Evolutionary conservation across 2,888 invertebrate species (phyloP).

Genomic region (Cephus pulcher): DNA sequence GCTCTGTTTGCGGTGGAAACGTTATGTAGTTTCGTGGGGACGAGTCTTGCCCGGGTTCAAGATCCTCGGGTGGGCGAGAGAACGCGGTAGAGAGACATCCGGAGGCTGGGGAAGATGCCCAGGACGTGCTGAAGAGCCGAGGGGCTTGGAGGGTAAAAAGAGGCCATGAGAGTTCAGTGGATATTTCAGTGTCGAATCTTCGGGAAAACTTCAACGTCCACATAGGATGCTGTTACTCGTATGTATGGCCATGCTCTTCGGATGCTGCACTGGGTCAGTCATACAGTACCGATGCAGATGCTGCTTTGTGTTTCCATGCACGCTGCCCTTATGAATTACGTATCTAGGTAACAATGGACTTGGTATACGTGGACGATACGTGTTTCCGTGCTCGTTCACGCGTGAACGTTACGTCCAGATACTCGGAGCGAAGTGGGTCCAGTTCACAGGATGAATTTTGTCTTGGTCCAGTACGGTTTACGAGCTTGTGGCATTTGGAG

Average conservation of each 20-base stretch:
- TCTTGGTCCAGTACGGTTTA: neutral
- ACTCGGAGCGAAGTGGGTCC: neutral
- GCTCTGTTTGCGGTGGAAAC: slow-evolving; percentile 1
- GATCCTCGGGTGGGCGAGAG: neutral
- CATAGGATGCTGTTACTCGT: neutral
- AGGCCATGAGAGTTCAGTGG: neutral
- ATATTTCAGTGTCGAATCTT: neutral
- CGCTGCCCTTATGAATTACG: neutral
- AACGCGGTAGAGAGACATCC: neutral
- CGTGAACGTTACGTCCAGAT: neutral
- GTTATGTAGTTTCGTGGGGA: neutral
- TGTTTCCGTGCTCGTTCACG: neutral
- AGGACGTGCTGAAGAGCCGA: neutral
- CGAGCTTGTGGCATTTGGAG: neutral
- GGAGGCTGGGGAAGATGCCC: neutral
- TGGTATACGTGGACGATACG: no score
- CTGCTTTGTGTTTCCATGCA: neutral
- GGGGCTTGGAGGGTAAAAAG: neutral
- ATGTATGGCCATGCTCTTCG: neutral
- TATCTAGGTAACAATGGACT: neutral
- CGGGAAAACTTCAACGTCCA: neutral
- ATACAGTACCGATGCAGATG: neutral
- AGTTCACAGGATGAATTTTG: neutral
- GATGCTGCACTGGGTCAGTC: neutral
- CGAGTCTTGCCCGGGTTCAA: neutral